Percentiles rank a stretch among this genome's conserved stretches.
Evolutionary conservation across 2,113 vertebrate genomes (phyloP).

Genomic region (Sylvia atricapilla): DNA sequence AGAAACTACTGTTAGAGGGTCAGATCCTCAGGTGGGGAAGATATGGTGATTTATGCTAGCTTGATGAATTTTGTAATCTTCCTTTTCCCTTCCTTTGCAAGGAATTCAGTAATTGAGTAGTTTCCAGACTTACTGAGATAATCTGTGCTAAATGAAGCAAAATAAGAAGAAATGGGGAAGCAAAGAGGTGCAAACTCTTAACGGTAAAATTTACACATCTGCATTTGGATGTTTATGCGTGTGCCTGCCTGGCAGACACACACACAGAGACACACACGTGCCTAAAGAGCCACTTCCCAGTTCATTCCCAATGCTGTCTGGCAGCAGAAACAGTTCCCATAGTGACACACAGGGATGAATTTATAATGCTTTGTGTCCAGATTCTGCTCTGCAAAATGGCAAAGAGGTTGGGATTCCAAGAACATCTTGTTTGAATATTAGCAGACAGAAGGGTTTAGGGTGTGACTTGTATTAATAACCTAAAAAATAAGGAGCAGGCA

Average conservation of each 20-base stretch:
- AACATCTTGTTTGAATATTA: not conserved
- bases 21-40: conserved; percentile 53
- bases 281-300: not conserved
- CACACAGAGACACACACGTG: not conserved
- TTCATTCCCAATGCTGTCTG: not conserved
- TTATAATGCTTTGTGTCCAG: not conserved
- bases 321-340: conserved; percentile 29
- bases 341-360: conserved; percentile 19
- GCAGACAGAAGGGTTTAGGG: not conserved
- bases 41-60: conserved; percentile 25
- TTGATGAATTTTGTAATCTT: conserved; percentile 22
- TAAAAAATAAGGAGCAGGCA: not conserved
- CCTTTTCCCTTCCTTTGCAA: not conserved
- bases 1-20: not conserved
- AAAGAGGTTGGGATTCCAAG: not conserved
- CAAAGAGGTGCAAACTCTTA: not conserved
- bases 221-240: not conserved
- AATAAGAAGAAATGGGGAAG: conserved; percentile 3
- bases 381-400: not conserved
- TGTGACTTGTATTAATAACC: not conserved
- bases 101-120: conserved; percentile 7
- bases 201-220: not conserved
- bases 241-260: not conserved
- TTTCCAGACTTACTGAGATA: not conserved
- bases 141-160: conserved; percentile 17